Base-by-base conservation (phyloP, 1,140 invertebrate species). In the Idris sp. region DNA sequence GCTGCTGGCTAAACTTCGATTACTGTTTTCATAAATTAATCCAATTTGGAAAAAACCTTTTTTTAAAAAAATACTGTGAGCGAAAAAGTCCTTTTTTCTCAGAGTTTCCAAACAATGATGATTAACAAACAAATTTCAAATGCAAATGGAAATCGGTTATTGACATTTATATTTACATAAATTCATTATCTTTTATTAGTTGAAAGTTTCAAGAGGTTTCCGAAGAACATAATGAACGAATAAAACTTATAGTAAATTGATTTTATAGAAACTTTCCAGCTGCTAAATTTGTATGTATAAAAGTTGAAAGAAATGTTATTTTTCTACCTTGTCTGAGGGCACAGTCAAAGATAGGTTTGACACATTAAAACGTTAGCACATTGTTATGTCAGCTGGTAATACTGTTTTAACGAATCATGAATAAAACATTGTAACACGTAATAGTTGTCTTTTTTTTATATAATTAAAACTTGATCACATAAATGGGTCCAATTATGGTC, bases 401-500 rank as follows among this genome's bases (percentile, higher is more conserved):
- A 14, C 26, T 48, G 15, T 43, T 51, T 38, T 35, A 31, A 31
- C 11, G 5, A 8, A 9, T n/a, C n/a, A 56, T 56, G 62, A 68
- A 68, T 68, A 58, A 68, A 58, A 43, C 44, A 58, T n/a, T n/a
- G n/a, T 18, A 58, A 28, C 10, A 30, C 35, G 48, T 44, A 64
- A 51, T 53, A 64, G 26, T 26, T 2, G 26, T 0, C 0, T 33
- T 67, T 68, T 49, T 41, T 58, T 33, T 31, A 49, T 40, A 58
- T 18, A 49, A 33, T 30, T 49, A 48, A n/a, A n/a, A 49, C 15
- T 0, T 15, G 62, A 46, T 56, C 49, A 46, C 26, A 40, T 67
- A 67, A 65, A 67, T 56, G 16, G n/a, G 9, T 54, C 62, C 49
- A 30, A 67, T 67, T 67, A 67, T 67, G 49, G 62, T 6, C 31